These are phyloP conservation scores for Aleiodes alternator DNA, from an alignment of 2,888 invertebrate species.

Conservation along the genomic window DNA sequence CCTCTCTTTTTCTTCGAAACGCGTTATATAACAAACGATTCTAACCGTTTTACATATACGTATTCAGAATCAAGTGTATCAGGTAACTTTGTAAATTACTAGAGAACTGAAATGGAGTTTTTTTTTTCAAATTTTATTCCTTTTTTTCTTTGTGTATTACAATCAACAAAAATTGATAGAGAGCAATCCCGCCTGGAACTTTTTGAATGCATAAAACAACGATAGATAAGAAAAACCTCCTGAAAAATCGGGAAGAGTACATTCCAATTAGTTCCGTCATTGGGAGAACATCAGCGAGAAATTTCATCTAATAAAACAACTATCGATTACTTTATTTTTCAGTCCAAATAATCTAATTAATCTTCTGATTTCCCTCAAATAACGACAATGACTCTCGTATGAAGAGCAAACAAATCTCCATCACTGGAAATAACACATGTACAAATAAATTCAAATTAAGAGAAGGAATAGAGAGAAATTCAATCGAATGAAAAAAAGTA, in stretches of 20 bases:
- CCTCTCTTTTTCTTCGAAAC: constrained; percentile 40
- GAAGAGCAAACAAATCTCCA: neutral
- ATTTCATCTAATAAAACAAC: too few relatives aligned
- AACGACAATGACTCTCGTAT: too few relatives aligned
- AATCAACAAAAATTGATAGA: neutral
- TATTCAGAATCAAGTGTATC: constrained; percentile 11
- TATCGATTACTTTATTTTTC: too few relatives aligned
- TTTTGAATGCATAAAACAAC: neutral
- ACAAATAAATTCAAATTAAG: constrained; percentile 36
- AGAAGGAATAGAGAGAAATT: constrained; percentile 23
- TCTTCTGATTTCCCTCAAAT: neutral
- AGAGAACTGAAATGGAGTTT: neutral
- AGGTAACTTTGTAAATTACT: neutral
- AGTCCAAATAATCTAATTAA: constrained; percentile 6
- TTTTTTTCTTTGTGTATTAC: neutral
- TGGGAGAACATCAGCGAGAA: neutral
- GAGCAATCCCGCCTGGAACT: neutral
- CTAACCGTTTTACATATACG: constrained; percentile 29
- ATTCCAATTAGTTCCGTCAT: neutral
- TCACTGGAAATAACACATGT: constrained; percentile 26
- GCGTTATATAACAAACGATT: constrained; percentile 16
- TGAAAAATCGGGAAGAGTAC: neutral
- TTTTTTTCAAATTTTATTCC: neutral
- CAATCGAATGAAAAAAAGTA: constrained; percentile 26
- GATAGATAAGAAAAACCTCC: neutral